These are phyloP conservation scores for Drosophila sucinea DNA, from an alignment of 1,140 invertebrate species.

Conservation along the genomic window DNA sequence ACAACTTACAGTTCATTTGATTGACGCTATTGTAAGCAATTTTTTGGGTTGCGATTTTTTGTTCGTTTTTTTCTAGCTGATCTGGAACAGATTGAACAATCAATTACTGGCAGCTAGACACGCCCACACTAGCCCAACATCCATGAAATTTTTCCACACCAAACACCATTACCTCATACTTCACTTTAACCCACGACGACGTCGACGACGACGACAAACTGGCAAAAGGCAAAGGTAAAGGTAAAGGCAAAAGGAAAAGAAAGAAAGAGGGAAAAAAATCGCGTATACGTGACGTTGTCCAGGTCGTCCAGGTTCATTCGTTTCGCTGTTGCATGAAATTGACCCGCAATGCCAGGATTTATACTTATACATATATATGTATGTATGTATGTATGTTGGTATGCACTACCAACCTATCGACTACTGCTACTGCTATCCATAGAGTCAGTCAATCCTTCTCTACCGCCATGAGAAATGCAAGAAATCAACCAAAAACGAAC, in stretches of 20 bases:
- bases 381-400: constrained; percentile 16
- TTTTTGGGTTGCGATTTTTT: constrained; percentile 24
- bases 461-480: constrained; percentile 74
- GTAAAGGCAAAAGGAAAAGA: constrained; percentile 41
- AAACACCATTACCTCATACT: not conserved
- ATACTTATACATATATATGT: constrained; percentile 53
- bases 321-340: constrained; percentile 74
- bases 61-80: constrained; percentile 49
- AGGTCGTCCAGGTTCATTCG: constrained; percentile 52
- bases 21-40: constrained; percentile 61
- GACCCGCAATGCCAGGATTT: constrained; percentile 74
- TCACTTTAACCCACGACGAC: not conserved
- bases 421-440: constrained; percentile 34
- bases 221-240: constrained; percentile 18
- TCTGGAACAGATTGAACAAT: constrained; percentile 81
- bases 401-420: constrained; percentile 37
- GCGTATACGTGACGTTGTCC: constrained; percentile 75
- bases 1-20: constrained; percentile 75
- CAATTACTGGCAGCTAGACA: constrained; percentile 74
- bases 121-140: constrained; percentile 46
- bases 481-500: constrained; percentile 78
- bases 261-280: constrained; percentile 49
- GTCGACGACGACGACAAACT: constrained; percentile 36
- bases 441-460: constrained; percentile 37
- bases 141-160: constrained; percentile 5